These are phyloP conservation scores for Chamaetylas fuelleborni DNA, from an alignment of 2,113 vertebrate species.

Conservation along the genomic window DNA sequence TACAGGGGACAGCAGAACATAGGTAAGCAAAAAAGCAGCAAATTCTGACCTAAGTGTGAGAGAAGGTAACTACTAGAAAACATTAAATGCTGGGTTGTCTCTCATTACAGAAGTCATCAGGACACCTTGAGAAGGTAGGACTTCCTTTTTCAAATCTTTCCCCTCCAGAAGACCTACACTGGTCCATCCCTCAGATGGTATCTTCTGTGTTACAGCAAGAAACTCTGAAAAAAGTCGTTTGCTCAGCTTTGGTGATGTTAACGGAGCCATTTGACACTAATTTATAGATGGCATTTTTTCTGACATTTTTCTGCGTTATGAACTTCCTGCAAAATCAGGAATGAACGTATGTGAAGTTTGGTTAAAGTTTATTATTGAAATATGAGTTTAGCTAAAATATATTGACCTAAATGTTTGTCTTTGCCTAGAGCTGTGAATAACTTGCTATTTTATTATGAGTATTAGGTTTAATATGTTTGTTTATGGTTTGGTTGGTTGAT, in stretches of 20 bases:
- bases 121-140: neutral
- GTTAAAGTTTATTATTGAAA: neutral
- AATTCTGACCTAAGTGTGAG: neutral
- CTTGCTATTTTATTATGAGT: neutral
- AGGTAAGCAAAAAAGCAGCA: accelerated
- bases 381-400: neutral
- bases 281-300: neutral
- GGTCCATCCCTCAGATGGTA: neutral
- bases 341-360: neutral
- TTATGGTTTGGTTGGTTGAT: neutral
- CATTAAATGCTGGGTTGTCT: neutral
- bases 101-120: neutral
- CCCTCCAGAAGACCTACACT: neutral
- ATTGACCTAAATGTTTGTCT: neutral
- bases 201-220: neutral
- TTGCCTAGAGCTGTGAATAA: neutral
- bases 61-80: neutral
- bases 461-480: neutral
- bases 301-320: neutral
- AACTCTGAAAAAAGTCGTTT: neutral
- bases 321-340: neutral
- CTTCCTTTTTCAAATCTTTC: neutral
- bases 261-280: neutral
- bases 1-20: conserved; percentile 23
- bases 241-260: neutral